Percentiles rank a stretch among this genome's conserved stretches.
Conservation (phyloP, 2,113 vertebrate genomes). For the Polyodon spathula region DNA sequence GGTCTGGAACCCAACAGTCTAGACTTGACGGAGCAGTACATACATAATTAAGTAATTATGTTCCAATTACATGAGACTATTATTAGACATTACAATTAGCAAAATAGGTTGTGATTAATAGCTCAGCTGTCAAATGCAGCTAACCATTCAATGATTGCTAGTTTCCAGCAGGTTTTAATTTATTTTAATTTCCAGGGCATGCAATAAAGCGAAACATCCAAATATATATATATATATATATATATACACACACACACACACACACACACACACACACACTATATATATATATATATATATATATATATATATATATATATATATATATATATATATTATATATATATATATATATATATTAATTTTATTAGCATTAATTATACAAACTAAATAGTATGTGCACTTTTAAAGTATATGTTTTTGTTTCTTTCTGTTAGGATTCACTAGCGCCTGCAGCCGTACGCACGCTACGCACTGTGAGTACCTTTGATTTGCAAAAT, state of each 20-base stretch:
- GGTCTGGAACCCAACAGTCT: neutral
- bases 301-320: neutral
- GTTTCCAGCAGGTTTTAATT: neutral
- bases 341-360: no score
- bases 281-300: neutral
- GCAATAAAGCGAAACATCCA: neutral
- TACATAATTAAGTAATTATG: no score
- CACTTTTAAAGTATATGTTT: neutral
- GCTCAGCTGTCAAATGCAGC: no score
- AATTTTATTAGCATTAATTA: neutral
- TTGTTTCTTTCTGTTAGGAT: neutral
- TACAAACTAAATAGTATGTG: neutral
- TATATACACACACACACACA: neutral
- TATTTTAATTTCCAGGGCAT: neutral
- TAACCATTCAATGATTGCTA: neutral
- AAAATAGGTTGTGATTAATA: no score
- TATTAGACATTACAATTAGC: no score
- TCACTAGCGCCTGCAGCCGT: no score
- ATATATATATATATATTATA: neutral
- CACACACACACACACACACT: neutral
- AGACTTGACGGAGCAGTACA: no score
- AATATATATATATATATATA: neutral
- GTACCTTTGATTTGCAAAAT: no score
- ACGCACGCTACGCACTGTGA: no score
- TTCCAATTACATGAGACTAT: no score